Base-by-base conservation (phyloP, 1,140 invertebrate species). In the Oryctes rhinoceros region DNA sequence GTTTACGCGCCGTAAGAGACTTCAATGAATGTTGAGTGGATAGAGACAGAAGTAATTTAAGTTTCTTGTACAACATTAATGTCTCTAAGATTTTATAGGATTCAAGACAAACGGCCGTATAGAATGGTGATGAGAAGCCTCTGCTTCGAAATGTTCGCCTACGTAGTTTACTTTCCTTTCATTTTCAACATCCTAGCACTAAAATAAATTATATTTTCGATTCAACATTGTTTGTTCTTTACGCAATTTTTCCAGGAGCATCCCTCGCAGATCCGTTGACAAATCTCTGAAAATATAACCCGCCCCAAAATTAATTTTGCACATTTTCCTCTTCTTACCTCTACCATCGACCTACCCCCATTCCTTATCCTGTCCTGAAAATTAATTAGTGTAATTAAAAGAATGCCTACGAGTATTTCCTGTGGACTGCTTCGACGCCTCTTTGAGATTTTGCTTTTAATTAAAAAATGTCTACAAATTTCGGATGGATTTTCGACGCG, bases 351-450 rank as follows among this genome's bases (percentile, higher is more conserved):
- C 20, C 35, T 24, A 13, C 65, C 65, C 24, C 24, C 7, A 24
- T 71, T 71, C n/a, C 65, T 71, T 24, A 2, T 15, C 9, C 35
- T 30, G 24, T 71, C 65, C 35, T 4, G 7, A 71, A 71, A 71
- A 71, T 71, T 71, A 71, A 71, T 71, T 71, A 71, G 35, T 24
- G 65, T 71, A 71, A 71, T 71, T 71, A 71, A 71, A 71, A 71
- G 65, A 71, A 71, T 71, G 65, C 65, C 65, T 71, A 71, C 65
- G 65, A 71, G 65, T 71, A 71, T 71, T 71, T 71, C 65, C 11
- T 24, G 24, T 71, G 65, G 18, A 71, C 24, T 24, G 65, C 20
- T 71, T 37, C 7, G 65, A 37, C 35, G 65, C 13, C 20, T 62
- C 53, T 62, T 62, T 62, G 53, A 18, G 65, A 71, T 71, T 71